Base-by-base conservation (phyloP, 2,797 vertebrate genomes). In the Cyprinodon diabolis region DNA sequence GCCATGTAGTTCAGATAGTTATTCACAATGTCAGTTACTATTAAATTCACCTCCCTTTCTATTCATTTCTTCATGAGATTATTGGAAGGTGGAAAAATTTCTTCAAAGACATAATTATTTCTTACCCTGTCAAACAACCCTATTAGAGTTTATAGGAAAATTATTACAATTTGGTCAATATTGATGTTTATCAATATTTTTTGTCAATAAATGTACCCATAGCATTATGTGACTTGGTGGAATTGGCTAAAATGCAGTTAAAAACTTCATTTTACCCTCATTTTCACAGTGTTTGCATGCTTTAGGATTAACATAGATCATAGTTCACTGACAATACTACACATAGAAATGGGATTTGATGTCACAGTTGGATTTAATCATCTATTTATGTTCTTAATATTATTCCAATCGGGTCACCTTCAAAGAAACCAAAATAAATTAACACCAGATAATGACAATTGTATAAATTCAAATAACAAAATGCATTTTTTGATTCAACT, bases 231-330 rank as follows among this genome's bases (percentile, higher is more conserved):
- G 57, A 35, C 14, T 8, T 56, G 10, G 14, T 35, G 25, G 3
- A 35, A 35, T 12, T 45, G 12, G 69, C 12, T 17, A 25, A 11
- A 71, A 52, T 71, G 30, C 19, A 60, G 57, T 37, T 51, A 48
- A 10, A 63, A 67, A 10, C 30, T 30, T 30, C 30, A 30, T 30
- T 1, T 43, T 17, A 30, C 21, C 63, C 19, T 21, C 30, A 69
- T n/a, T 45, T 43, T 43, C 40, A 43, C 40, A 23, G 68, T 74
- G 68, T 81, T 71, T 83, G 83, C 82, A 87, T 90, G 85, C 45
- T 63, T 58, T 86, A 72, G 57, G 21, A 69, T 76, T 84, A 88
- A 79, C 65, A 74, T 78, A 75, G 73, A 8, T 71, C 40, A 51
- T 78, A 81, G 37, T 72, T 1, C 47, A 75, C 30, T 71, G 14